Evolutionary conservation across 2,888 invertebrate genomes (phyloP).

Genomic region (Thecocarcelia acutangulata): DNA sequence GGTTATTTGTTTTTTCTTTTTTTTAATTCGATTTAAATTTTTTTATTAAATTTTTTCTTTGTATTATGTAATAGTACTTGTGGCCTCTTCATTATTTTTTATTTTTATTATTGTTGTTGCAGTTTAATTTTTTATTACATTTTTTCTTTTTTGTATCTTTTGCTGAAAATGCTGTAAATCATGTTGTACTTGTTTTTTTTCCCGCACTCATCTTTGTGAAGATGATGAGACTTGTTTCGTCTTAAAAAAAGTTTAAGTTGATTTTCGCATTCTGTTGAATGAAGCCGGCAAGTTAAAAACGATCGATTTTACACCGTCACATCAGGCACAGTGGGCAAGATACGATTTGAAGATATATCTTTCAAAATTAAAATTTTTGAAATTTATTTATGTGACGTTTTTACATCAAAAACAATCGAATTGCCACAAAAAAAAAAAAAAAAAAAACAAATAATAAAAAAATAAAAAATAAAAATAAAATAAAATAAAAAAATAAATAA

Average conservation of each 20-base stretch:
- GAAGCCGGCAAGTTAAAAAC: constrained; percentile 8
- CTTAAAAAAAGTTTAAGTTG: not conserved
- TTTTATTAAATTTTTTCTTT: constrained; percentile 13
- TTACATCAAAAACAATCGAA: too few species aligned
- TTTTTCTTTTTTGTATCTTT: constrained; percentile 17
- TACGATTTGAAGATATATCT: too few species aligned
- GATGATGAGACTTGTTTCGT: constrained; percentile 12
- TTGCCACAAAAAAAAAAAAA: too few species aligned
- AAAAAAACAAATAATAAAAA: too few species aligned
- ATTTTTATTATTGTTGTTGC: constrained; percentile 46
- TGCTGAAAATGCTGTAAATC: constrained; percentile 60
- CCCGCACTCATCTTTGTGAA: constrained; percentile 38
- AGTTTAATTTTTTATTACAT: constrained; percentile 36
- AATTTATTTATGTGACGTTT: too few species aligned
- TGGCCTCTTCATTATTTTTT: constrained; percentile 63
- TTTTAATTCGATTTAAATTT: constrained; percentile 15
- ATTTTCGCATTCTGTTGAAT: constrained; percentile 1
- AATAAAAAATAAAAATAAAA: too few species aligned
- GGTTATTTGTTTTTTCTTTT: constrained; percentile 33
- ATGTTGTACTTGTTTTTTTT: constrained; percentile 60
- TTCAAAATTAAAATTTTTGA: too few species aligned
- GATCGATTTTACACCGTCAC: too few species aligned
- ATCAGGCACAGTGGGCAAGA: too few species aligned
- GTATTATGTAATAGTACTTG: constrained; percentile 61
- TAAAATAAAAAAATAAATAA: too few species aligned